phyloP scores from a whole-genome alignment of 2,888 invertebrate species.

The Drosophila mercatorum region DNA sequence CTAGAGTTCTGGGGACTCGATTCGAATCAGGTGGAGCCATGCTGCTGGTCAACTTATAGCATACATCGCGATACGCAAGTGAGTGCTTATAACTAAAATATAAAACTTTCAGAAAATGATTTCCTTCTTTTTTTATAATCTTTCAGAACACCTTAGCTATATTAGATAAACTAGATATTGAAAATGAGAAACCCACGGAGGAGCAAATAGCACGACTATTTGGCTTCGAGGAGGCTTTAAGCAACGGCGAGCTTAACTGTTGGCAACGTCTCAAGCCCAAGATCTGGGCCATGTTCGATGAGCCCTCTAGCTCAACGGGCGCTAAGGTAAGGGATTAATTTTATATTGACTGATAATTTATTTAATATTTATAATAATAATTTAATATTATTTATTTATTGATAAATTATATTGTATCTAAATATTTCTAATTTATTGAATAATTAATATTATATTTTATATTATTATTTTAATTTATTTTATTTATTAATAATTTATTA shows the following conservation, averaged over 20 bases:
- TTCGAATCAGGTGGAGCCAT: slow-evolving; percentile 98
- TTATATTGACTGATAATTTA: no score
- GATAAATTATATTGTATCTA: no score
- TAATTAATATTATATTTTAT: no score
- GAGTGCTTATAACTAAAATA: slow-evolving; percentile 44
- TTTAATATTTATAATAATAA: no score
- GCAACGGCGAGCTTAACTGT: slow-evolving; percentile 90
- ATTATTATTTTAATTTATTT: no score
- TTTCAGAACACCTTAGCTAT: slow-evolving; percentile 95
- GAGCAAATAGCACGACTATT: slow-evolving; percentile 97
- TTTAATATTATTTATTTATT: no score
- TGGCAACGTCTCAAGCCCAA: slow-evolving; percentile 97
- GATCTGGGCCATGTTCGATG: slow-evolving; percentile 98
- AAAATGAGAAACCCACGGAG: slow-evolving; percentile 95
- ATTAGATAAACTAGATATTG: slow-evolving; percentile 97
- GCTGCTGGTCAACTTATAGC: slow-evolving; percentile 99
- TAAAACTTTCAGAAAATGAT: not conserved
- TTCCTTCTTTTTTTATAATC: not conserved
- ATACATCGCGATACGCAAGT: slow-evolving; percentile 93
- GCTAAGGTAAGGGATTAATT: slow-evolving; percentile 89
- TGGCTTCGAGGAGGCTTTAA: slow-evolving; percentile 94
- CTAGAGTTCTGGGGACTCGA: slow-evolving; percentile 98
- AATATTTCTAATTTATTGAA: no score
- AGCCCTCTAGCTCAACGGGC: slow-evolving; percentile 95
- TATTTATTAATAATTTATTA: no score